Evolutionary conservation across 2,888 invertebrate species (phyloP).

Genomic region (Drosophila fungiperda): DNA sequence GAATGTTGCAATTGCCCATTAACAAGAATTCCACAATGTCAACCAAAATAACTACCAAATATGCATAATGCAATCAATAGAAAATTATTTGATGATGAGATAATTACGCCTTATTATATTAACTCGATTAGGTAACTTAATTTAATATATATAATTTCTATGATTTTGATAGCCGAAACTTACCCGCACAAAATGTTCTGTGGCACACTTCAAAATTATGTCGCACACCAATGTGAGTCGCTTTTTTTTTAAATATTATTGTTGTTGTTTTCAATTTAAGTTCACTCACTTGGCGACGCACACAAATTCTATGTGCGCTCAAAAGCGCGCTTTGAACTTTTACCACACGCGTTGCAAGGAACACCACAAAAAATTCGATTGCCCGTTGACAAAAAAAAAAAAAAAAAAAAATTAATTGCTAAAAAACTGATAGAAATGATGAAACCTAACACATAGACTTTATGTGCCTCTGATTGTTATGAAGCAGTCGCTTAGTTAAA

Average conservation of each 20-base stretch:
- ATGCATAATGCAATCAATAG: constrained; percentile 29
- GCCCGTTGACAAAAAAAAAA: constrained; percentile 14
- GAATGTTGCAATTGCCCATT: neutral
- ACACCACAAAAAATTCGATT: constrained; percentile 19
- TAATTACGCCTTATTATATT: constrained; percentile 35
- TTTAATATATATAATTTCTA: constrained; percentile 36
- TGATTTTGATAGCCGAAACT: constrained; percentile 32
- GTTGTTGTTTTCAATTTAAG: constrained; percentile 30
- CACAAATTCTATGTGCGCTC: constrained; percentile 31
- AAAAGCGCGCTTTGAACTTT: constrained; percentile 48
- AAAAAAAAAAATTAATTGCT: constrained; percentile 4
- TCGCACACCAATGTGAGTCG: constrained; percentile 4
- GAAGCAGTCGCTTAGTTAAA: constrained; percentile 2
- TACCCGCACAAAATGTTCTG: constrained; percentile 29
- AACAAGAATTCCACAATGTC: neutral
- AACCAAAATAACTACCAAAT: neutral
- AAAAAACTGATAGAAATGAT: neutral
- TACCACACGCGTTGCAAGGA: constrained; percentile 42
- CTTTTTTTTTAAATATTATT: neutral
- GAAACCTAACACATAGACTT: constrained; percentile 1
- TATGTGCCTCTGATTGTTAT: constrained; percentile 9
- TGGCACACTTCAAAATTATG: constrained; percentile 8
- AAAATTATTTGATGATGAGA: constrained; percentile 11
- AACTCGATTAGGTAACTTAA: constrained; percentile 8
- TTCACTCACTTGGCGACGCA: constrained; percentile 34